Evolutionary conservation across 2,888 invertebrate genomes (phyloP).

Genomic region (Erpobdella octoculata): DNA sequence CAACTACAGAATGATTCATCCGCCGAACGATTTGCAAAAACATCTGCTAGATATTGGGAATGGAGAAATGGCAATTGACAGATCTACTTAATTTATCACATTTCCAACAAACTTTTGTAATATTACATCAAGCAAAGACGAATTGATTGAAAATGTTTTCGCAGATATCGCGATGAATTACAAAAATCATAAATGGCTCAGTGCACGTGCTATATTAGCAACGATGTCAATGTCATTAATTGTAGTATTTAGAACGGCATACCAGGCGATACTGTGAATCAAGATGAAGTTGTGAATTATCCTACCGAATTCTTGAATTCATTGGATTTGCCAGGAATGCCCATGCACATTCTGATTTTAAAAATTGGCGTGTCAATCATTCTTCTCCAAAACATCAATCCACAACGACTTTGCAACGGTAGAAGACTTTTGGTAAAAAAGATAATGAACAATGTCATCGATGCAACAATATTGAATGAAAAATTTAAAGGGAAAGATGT

Average conservation of each 20-base stretch:
- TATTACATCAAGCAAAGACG: neutral
- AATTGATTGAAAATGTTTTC: slow-evolving; percentile 8
- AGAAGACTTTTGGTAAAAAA: slow-evolving; percentile 37
- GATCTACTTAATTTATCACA: neutral
- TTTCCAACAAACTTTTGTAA: slow-evolving; percentile 3
- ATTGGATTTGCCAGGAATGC: slow-evolving; percentile 36
- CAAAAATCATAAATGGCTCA: neutral
- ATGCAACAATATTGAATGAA: slow-evolving; percentile 36
- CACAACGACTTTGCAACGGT: slow-evolving; percentile 41
- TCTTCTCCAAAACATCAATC: slow-evolving; percentile 39
- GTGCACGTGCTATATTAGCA: slow-evolving; percentile 23
- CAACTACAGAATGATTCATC: neutral
- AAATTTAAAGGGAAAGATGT: slow-evolving; percentile 36
- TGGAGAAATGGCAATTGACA: neutral
- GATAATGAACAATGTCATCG: slow-evolving; percentile 36
- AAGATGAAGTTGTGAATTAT: slow-evolving; percentile 36
- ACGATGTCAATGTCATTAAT: slow-evolving; percentile 33
- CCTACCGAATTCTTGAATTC: slow-evolving; percentile 38
- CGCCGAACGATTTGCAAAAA: neutral
- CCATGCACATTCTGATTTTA: slow-evolving; percentile 38
- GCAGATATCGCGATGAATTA: neutral
- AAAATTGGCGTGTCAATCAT: slow-evolving; percentile 39
- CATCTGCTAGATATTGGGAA: neutral
- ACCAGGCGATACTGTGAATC: neutral
- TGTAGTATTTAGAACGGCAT: slow-evolving; percentile 25